Evolutionary conservation across 2,888 invertebrate species (phyloP).

Genomic region (Nemurella pictetii): DNA sequence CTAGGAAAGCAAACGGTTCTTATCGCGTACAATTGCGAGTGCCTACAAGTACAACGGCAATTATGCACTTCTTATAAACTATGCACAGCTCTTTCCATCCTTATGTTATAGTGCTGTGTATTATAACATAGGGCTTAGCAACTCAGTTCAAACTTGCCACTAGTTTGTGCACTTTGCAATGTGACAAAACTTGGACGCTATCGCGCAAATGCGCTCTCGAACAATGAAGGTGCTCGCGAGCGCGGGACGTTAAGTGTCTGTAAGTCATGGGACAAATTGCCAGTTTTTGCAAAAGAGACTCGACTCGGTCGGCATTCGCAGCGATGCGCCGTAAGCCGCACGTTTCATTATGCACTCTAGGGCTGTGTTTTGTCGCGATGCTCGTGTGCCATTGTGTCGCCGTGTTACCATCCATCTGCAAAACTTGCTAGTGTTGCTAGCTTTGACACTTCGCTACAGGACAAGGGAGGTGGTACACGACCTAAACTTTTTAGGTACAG

Average conservation of each 20-base stretch:
- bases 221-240: background rate
- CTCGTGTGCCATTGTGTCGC: background rate
- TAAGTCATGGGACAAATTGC: background rate
- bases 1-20: background rate
- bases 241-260: background rate
- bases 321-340: background rate
- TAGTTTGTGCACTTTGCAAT: background rate
- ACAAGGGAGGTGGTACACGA: background rate
- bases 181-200: background rate
- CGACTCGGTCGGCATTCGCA: no score
- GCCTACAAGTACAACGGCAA: background rate
- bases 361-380: background rate
- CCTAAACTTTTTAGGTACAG: background rate
- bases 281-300: background rate
- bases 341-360: background rate
- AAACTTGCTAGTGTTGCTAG: no score
- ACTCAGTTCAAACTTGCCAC: background rate
- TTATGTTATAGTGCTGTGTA: background rate
- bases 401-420: background rate
- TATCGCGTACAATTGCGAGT: background rate
- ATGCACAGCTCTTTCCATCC: background rate
- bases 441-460: background rate
- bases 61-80: background rate
- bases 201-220: background rate
- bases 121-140: background rate